A percentile compares a stretch with the other conserved stretches of the same genome.
These are phyloP conservation scores for Pollenia griseotomentosa DNA, from an alignment of 2,888 invertebrate species.

Conservation along the genomic window DNA sequence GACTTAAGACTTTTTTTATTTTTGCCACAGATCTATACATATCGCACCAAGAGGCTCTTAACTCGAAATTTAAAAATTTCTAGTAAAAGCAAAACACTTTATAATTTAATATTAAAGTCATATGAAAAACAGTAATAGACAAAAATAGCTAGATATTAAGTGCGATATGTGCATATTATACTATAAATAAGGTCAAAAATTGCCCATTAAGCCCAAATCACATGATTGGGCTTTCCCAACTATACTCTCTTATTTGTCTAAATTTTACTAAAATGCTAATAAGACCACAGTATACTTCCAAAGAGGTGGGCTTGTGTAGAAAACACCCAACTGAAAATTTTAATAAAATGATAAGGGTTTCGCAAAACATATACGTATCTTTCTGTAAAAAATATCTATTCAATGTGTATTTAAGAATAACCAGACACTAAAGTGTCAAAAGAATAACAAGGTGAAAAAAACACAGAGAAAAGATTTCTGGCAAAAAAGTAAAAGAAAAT, in stretches of 20 bases:
- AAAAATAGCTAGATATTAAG: no score
- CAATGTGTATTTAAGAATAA: conserved; percentile 33
- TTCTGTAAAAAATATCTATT: conserved; percentile 3
- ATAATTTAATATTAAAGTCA: no score
- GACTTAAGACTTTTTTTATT: no score
- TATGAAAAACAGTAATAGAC: no score
- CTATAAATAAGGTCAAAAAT: no score
- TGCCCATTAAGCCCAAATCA: not conserved
- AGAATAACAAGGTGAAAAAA: conserved; percentile 35
- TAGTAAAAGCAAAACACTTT: no score
- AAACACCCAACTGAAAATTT: not conserved
- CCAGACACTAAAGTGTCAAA: conserved; percentile 57
- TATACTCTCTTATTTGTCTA: not conserved
- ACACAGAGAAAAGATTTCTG: not conserved
- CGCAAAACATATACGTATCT: not conserved
- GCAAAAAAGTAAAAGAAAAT: not conserved
- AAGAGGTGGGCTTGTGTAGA: not conserved
- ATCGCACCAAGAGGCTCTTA: no score
- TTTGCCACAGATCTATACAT: no score
- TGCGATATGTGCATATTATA: no score
- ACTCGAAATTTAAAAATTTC: no score
- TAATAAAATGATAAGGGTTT: conserved; percentile 21
- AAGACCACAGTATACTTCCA: not conserved
- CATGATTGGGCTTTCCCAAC: not conserved
- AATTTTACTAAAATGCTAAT: conserved; percentile 8